A percentile compares a stretch with the other conserved stretches of the same genome.
Evolutionary conservation across 2,113 vertebrate genomes (phyloP).

Genomic region (Dasypus novemcinctus): DNA sequence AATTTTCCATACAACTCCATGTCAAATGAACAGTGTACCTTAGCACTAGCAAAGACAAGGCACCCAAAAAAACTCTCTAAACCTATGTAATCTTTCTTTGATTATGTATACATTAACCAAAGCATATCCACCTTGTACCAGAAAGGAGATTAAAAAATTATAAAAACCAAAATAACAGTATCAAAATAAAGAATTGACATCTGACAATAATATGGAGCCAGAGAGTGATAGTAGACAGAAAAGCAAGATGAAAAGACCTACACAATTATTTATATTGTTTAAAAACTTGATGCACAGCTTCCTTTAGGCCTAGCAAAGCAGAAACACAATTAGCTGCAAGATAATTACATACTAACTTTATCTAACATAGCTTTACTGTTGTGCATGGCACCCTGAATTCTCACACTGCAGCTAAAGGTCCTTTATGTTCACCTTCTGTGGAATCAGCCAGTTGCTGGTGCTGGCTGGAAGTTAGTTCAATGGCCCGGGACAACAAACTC

Average conservation of each 20-base stretch:
- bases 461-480: neutral
- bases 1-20: neutral
- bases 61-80: neutral
- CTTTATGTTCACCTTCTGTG: neutral
- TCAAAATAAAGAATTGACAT: neutral
- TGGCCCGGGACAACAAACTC: neutral
- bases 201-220: neutral
- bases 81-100: neutral
- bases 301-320: neutral
- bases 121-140: neutral
- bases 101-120: neutral
- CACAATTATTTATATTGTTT: constrained; percentile 22
- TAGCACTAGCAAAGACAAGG: neutral
- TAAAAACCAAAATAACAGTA: neutral
- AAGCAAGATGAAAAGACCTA: neutral
- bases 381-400: neutral
- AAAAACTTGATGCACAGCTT: neutral
- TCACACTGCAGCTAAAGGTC: neutral
- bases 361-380: neutral
- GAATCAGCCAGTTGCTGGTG: neutral
- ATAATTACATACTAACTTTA: neutral
- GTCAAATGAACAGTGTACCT: neutral
- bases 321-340: neutral
- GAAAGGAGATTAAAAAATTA: neutral
- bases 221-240: neutral